Base-by-base conservation (phyloP, 2,797 vertebrate species). In the Urosaurus nigricauda region DNA sequence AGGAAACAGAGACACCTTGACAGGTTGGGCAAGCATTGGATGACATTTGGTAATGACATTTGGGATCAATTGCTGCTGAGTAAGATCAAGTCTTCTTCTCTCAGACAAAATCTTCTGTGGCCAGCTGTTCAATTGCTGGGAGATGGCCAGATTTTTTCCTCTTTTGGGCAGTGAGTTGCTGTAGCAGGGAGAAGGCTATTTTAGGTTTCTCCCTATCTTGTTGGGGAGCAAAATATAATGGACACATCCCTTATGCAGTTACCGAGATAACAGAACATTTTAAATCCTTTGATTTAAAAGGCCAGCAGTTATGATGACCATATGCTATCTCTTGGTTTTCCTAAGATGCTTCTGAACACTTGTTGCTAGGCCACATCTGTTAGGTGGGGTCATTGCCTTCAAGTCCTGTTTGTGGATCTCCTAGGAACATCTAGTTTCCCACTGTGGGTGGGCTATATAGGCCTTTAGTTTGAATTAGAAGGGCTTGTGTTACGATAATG, bases 31-130 rank as follows among this genome's bases (percentile, higher is more conserved):
- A 65, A 70, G 63, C 47, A 68, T 19, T 70, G 40, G 63, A 70
- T 83, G 81, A 83, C 37, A 68, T 70, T 70, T 68, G 40, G 63
- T 83, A 70, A 83, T 70, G 63, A 70, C 40, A 83, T 51, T 43
- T 29, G 58, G 63, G 63, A 83, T 83, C 60, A 83, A 68, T 68
- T 83, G 81, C 60, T 83, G 81, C 63, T 83, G 26, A 83, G 16
- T 65, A 83, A 70, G 63, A 51, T 83, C 40, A 68, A 11, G 29
- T 51, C 26, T 47, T 68, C 40, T 29, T 70, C 40, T 70, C 63
- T 65, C 24, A 68, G 43, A 70, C 40, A 83, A 83, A 12, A 16
- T 19, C 63, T 14, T 35, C 29, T n/a, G 26, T 51, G 81, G 40
- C 29, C 81, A 70, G 40, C 63, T 47, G 4, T 65, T 70, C 14